A percentile compares a stretch with the other conserved stretches of the same genome.
phyloP scores from a whole-genome alignment of 1,140 invertebrate species.

The Drosophila sp. region DNA sequence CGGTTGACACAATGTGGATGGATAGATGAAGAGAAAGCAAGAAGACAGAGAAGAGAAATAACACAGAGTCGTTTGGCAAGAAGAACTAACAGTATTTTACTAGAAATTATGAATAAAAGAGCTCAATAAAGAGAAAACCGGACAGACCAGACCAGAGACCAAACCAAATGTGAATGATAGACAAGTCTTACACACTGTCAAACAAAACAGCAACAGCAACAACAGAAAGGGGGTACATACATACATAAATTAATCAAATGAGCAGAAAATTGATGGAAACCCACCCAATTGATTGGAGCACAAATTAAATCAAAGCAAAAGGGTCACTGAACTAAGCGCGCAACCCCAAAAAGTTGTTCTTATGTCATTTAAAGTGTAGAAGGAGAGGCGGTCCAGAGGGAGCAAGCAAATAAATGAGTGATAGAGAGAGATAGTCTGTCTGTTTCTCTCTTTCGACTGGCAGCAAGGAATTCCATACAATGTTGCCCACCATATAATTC shows the following conservation, averaged over 20 bases:
- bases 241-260: conserved; percentile 71
- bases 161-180: conserved; percentile 33
- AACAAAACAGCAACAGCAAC: conserved; percentile 18
- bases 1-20: conserved; percentile 65
- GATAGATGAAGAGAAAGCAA: conserved; percentile 61
- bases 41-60: conserved; percentile 44
- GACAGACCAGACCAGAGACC: conserved; percentile 45
- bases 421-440: not conserved
- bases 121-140: conserved; percentile 67
- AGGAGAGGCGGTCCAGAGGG: not conserved
- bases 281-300: conserved; percentile 59
- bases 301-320: conserved; percentile 42
- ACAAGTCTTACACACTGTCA: conserved; percentile 44
- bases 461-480: conserved; percentile 1
- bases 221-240: conserved; percentile 15
- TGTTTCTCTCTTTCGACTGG: not conserved
- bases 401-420: not conserved
- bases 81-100: conserved; percentile 71
- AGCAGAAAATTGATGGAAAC: conserved; percentile 58
- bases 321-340: conserved; percentile 58
- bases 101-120: conserved; percentile 75
- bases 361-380: not conserved
- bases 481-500: not conserved
- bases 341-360: conserved; percentile 10
- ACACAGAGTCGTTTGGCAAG: conserved; percentile 46